Conservation (phyloP, 2,113 vertebrate species). For the Neolamprologus tretocephalus region DNA sequence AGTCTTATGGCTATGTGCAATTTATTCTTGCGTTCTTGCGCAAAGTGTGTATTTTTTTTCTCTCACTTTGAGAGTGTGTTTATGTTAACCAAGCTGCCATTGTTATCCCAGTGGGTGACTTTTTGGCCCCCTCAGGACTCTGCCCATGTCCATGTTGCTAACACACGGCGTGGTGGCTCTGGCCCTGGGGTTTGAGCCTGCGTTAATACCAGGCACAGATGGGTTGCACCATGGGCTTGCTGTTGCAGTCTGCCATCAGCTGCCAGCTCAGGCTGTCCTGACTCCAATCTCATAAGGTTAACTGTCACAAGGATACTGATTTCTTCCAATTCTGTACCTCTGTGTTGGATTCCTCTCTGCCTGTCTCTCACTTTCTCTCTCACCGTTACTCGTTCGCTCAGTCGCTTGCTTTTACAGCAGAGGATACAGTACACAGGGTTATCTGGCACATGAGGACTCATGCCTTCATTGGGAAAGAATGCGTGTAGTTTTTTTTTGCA, state of each 20-base stretch:
- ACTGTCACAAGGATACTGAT: constrained; percentile 22
- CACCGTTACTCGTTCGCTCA: neutral
- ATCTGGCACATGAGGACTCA: constrained; percentile 32
- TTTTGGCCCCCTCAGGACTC: constrained; percentile 59
- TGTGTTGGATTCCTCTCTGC: neutral
- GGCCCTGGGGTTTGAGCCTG: constrained; percentile 58
- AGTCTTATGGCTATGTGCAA: neutral
- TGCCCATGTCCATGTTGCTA: constrained; percentile 52
- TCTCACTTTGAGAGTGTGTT: neutral
- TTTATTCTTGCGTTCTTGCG: neutral
- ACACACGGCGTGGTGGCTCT: constrained; percentile 52
- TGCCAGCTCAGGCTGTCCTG: constrained; percentile 37
- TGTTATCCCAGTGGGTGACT: constrained; percentile 67
- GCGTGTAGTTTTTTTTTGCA: constrained; percentile 56
- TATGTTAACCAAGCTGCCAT: constrained; percentile 61
- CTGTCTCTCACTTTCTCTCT: neutral
- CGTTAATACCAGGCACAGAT: constrained; percentile 69
- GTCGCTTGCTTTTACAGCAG: neutral
- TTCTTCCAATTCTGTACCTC: neutral
- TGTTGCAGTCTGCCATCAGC: constrained; percentile 31
- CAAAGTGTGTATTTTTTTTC: neutral
- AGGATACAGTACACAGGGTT: neutral
- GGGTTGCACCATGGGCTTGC: constrained; percentile 53
- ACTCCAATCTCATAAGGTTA: constrained; percentile 41
- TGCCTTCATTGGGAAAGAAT: constrained; percentile 86